Conservation (phyloP, 1,140 invertebrate species). For the Orius insidiosus region DNA sequence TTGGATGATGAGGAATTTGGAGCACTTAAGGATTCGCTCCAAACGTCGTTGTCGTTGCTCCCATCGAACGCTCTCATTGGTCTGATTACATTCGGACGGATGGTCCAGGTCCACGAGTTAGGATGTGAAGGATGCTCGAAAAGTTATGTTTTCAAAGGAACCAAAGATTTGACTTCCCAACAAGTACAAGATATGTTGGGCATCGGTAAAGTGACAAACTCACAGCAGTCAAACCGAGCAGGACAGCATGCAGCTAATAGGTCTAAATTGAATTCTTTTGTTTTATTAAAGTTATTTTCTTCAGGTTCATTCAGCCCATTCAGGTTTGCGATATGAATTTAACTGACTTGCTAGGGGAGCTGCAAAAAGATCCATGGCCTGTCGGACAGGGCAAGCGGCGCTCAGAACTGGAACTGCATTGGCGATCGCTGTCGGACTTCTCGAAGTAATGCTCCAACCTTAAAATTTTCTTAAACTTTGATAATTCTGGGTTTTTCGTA, state of each 20-base stretch:
- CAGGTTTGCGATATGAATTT: slow-evolving; percentile 90
- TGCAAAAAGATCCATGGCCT: slow-evolving; percentile 96
- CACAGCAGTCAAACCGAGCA: too few species aligned
- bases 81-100: slow-evolving; percentile 94
- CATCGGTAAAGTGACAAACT: slow-evolving; percentile 46
- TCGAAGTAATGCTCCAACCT: too few species aligned
- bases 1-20: slow-evolving; percentile 93
- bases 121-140: slow-evolving; percentile 87
- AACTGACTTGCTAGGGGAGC: slow-evolving; percentile 85
- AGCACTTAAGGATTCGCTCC: slow-evolving; percentile 88
- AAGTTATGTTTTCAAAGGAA: slow-evolving; percentile 95
- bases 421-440: slow-evolving; percentile 87
- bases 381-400: slow-evolving; percentile 79
- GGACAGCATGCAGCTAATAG: slow-evolving; percentile 32
- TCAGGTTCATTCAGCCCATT: slow-evolving; percentile 83
- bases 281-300: too few species aligned
- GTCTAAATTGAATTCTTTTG: too few species aligned
- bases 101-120: slow-evolving; percentile 76
- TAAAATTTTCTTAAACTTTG: too few species aligned
- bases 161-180: slow-evolving; percentile 90
- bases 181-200: slow-evolving; percentile 95
- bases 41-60: slow-evolving; percentile 88
- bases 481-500: too few species aligned
- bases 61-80: slow-evolving; percentile 89
- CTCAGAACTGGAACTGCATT: slow-evolving; percentile 88